Percentiles rank a stretch among this genome's conserved stretches.
Evolutionary conservation across 23 tunicate species (phyloP).

Genomic region (Trididemnum clinides): DNA sequence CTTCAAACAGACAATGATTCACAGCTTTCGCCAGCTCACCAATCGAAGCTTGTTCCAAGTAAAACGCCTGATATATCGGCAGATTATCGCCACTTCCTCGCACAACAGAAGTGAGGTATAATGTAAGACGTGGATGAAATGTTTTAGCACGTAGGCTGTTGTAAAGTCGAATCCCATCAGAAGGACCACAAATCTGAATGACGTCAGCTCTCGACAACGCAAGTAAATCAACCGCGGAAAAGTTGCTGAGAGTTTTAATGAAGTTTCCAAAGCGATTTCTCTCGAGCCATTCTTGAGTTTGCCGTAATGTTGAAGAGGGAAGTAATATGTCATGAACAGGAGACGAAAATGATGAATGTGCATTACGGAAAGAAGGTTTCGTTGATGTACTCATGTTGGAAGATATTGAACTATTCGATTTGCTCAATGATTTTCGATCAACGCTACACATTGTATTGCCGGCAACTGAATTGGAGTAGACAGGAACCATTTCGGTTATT

Average conservation of each 20-base stretch:
- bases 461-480: neutral
- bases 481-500: slow-evolving; percentile 22
- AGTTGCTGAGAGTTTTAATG: slow-evolving; percentile 61
- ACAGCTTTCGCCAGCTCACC: slow-evolving; percentile 64
- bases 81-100: slow-evolving; percentile 7
- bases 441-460: neutral
- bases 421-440: neutral
- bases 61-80: slow-evolving; percentile 64
- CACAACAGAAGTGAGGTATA: slow-evolving; percentile 67
- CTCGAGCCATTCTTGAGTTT: slow-evolving; percentile 87
- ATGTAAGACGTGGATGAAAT: slow-evolving; percentile 66
- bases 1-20: slow-evolving; percentile 50
- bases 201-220: slow-evolving; percentile 82
- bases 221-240: slow-evolving; percentile 74
- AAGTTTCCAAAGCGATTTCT: slow-evolving; percentile 68
- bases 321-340: slow-evolving; percentile 28
- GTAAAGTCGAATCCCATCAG: slow-evolving; percentile 89
- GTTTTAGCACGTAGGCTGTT: slow-evolving; percentile 75
- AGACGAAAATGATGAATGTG: neutral
- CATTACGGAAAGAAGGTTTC: neutral
- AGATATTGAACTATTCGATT: neutral
- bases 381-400: neutral
- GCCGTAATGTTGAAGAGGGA: slow-evolving; percentile 36
- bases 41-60: slow-evolving; percentile 55
- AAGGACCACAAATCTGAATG: slow-evolving; percentile 83